Evolutionary conservation across 2,113 vertebrate species (phyloP).

Genomic region (Pundamilia nyererei): DNA sequence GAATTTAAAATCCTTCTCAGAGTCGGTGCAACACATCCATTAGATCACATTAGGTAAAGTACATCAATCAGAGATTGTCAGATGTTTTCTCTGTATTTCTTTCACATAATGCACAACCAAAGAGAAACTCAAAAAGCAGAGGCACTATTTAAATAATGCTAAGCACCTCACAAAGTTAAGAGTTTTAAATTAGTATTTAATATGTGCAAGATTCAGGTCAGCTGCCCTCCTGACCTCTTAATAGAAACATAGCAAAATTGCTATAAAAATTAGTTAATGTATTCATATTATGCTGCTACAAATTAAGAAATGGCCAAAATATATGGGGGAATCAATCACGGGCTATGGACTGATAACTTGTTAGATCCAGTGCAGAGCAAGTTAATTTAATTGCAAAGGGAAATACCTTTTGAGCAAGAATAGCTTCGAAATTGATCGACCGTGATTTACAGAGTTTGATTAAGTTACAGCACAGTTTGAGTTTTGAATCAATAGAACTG

Average conservation of each 20-base stretch:
- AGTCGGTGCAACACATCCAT: slow-evolving; percentile 6
- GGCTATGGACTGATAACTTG: background rate
- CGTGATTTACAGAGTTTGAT: background rate
- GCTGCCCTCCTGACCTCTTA: background rate
- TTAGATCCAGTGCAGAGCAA: background rate
- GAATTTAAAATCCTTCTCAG: background rate
- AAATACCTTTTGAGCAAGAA: background rate
- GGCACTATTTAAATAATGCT: background rate
- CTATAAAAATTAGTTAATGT: background rate
- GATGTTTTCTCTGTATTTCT: background rate
- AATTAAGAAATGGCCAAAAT: background rate
- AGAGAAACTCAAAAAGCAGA: background rate
- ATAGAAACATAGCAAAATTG: background rate
- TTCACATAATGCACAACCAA: background rate
- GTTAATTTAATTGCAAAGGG: background rate
- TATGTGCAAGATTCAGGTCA: background rate
- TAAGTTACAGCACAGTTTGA: background rate
- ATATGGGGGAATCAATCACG: background rate
- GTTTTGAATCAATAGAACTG: background rate
- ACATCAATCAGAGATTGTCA: background rate
- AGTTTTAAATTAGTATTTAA: background rate
- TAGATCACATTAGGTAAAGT: background rate
- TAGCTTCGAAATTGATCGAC: rapidly evolving
- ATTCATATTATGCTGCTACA: background rate
- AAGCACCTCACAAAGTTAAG: background rate